These are phyloP conservation scores for Hetaerina titia DNA, from an alignment of 2,888 invertebrate species.

Conservation along the genomic window DNA sequence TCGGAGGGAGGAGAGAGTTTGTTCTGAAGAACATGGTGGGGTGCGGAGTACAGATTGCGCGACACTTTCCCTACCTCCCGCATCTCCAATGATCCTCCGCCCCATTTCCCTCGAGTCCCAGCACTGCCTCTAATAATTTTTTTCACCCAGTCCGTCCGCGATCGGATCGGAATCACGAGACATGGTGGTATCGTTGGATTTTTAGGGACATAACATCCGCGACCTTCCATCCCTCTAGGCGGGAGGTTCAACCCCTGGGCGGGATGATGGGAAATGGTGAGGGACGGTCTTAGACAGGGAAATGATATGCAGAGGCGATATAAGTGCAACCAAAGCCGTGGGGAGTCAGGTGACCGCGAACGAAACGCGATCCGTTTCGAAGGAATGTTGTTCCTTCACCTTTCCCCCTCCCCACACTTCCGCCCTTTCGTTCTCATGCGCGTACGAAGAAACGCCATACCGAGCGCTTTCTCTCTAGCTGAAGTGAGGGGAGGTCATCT, in stretches of 20 bases:
- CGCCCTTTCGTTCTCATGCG: neutral
- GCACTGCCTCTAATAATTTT: too few species aligned
- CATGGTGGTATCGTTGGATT: too few species aligned
- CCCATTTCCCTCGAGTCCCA: too few species aligned
- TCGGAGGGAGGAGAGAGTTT: too few species aligned
- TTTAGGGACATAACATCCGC: neutral
- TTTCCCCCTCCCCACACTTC: neutral
- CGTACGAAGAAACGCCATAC: neutral
- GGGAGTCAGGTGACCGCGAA: conserved; percentile 43
- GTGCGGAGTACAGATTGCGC: too few species aligned
- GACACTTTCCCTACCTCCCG: too few species aligned
- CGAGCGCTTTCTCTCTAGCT: neutral
- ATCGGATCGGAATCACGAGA: too few species aligned
- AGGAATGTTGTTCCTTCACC: conserved; percentile 2
- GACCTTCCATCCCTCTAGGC: too few species aligned
- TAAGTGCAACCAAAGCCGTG: neutral
- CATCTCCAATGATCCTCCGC: too few species aligned
- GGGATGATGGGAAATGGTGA: neutral
- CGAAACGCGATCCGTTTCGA: conserved; percentile 66
- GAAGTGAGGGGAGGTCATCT: neutral
- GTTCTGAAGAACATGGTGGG: too few species aligned
- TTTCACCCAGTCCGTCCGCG: too few species aligned
- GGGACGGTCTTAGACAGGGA: neutral
- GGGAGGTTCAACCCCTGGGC: neutral
- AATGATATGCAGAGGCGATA: conserved; percentile 24